phyloP scores from a whole-genome alignment of 2,797 vertebrate species.

The Acanthiza pusilla region DNA sequence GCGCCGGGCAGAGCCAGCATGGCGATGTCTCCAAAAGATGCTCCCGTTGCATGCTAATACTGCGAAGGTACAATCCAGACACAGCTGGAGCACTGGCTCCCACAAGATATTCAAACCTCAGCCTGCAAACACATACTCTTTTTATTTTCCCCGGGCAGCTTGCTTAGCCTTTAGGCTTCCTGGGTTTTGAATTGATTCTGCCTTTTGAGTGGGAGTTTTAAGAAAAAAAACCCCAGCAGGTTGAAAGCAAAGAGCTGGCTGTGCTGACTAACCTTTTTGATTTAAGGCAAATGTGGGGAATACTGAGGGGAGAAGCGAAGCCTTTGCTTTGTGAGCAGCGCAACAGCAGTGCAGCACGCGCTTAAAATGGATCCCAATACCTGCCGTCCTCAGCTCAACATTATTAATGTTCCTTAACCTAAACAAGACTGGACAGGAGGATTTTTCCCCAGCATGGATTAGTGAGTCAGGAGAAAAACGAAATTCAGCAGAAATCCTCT shows the following conservation, averaged over 20 bases:
- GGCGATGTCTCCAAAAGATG: not conserved
- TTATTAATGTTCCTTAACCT: not conserved
- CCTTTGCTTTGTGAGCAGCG: not conserved
- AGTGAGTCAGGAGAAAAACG: not conserved
- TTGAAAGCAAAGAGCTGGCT: constrained; percentile 21
- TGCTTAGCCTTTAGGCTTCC: constrained; percentile 24
- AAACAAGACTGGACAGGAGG: not conserved
- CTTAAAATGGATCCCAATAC: not conserved
- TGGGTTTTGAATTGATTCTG: constrained; percentile 23
- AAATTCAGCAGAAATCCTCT: constrained; percentile 51
- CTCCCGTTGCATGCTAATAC: not conserved
- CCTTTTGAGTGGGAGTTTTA: constrained; percentile 49
- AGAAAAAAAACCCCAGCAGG: not conserved
- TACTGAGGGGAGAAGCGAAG: not conserved
- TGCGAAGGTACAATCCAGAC: not conserved
- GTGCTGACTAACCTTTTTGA: constrained; percentile 1
- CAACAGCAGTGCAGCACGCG: not conserved
- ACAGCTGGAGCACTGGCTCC: constrained; percentile 29
- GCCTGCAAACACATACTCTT: not conserved
- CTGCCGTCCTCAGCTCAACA: not conserved
- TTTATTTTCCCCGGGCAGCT: constrained; percentile 29
- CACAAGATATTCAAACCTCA: not conserved
- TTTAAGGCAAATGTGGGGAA: not conserved
- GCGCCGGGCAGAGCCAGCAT: not conserved
- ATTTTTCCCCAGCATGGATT: not conserved